Percentiles rank a stretch among this genome's conserved stretches.
Evolutionary conservation across 2,888 invertebrate genomes (phyloP).

Genomic region (Amiota minor): DNA sequence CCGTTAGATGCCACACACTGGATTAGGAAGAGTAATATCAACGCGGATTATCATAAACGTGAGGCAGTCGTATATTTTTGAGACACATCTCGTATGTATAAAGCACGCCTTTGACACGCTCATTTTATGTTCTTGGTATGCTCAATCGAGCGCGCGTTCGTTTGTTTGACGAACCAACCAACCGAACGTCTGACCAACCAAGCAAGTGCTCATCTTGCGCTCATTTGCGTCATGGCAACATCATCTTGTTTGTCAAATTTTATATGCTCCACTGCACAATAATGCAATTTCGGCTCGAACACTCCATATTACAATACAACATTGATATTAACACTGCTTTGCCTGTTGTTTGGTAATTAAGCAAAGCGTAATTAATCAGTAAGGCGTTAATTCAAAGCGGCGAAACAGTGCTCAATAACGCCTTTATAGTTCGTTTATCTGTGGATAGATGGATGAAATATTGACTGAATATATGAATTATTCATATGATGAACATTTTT

Average conservation of each 20-base stretch:
- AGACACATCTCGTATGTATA: too few relatives aligned
- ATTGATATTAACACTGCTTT: background rate
- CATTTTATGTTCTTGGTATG: background rate
- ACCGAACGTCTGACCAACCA: background rate
- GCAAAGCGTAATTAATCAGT: background rate
- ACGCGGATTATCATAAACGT: too few relatives aligned
- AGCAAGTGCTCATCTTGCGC: background rate
- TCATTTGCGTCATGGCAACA: too few relatives aligned
- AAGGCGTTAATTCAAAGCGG: background rate
- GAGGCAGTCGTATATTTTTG: too few relatives aligned
- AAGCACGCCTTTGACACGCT: too few relatives aligned
- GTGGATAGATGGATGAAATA: too few relatives aligned
- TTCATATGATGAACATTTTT: too few relatives aligned
- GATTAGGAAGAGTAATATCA: too few relatives aligned
- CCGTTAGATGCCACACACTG: too few relatives aligned
- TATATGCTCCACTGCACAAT: slow-evolving; percentile 13
- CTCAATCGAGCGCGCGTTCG: slow-evolving; percentile 19
- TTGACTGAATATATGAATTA: too few relatives aligned
- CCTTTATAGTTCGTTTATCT: background rate
- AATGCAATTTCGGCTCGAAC: slow-evolving; percentile 16
- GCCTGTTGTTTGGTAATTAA: background rate
- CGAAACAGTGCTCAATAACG: background rate
- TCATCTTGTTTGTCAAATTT: slow-evolving; percentile 15
- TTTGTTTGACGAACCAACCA: background rate
- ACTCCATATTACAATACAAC: background rate